Percentiles rank a stretch among this genome's conserved stretches.
These are phyloP conservation scores for Agrenia bidenticulata DNA, from an alignment of 2,888 invertebrate species.

Conservation along the genomic window DNA sequence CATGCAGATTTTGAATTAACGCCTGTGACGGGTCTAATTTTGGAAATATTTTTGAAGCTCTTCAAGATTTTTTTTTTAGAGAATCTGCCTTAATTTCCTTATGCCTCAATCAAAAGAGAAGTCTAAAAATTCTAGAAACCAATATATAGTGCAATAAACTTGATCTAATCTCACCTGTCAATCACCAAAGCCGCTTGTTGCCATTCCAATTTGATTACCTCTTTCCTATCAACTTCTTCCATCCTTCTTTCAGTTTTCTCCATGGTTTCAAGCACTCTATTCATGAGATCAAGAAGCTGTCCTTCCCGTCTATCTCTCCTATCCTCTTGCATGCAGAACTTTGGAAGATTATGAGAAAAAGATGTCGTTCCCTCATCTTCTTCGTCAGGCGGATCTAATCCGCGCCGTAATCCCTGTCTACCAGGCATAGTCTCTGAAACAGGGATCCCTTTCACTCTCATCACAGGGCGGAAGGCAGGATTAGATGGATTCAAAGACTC, in stretches of 20 bases:
- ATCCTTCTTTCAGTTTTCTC: slow-evolving; percentile 60
- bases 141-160: not conserved
- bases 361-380: slow-evolving; percentile 2
- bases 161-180: slow-evolving; percentile 55
- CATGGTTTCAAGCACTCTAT: slow-evolving; percentile 60
- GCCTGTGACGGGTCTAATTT: not conserved
- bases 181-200: slow-evolving; percentile 61
- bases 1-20: too few relatives aligned
- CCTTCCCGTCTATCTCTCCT: slow-evolving; percentile 54
- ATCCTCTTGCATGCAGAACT: slow-evolving; percentile 8
- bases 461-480: slow-evolving; percentile 40
- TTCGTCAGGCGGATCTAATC: not conserved
- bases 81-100: too few relatives aligned
- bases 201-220: slow-evolving; percentile 61
- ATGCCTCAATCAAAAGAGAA: too few relatives aligned
- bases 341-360: not conserved
- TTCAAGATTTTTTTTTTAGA: too few relatives aligned
- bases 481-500: slow-evolving; percentile 3
- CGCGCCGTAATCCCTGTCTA: not conserved
- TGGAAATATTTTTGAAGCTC: not conserved
- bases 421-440: not conserved
- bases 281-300: slow-evolving; percentile 59
- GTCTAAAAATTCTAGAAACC: too few relatives aligned
- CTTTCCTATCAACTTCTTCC: slow-evolving; percentile 60
- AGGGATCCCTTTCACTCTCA: slow-evolving; percentile 46